Evolutionary conservation across 2,113 vertebrate genomes (phyloP), one percentile per base, ranked within the genome.

Genomic region (Lagopus leucura): DNA sequence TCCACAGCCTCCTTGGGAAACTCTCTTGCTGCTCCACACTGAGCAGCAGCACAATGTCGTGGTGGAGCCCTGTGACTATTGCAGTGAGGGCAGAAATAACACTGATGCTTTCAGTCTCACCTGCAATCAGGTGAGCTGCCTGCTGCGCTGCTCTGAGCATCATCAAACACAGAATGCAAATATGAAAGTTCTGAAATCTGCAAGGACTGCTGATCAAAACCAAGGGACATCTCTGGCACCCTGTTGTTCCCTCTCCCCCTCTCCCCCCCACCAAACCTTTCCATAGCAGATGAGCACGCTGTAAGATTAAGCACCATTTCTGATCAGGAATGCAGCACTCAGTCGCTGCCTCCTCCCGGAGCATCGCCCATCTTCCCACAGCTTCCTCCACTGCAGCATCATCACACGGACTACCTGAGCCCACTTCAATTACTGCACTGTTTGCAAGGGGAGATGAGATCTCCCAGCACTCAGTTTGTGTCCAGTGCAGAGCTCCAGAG

Each of bases 361-460:
- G 52, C 85, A 83, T 82, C 85, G 12, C 88, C 91, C 90, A 83
- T 55, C 88, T 91, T 80, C 95, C 89, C 96, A 93, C 84, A 82
- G 89, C 55, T 72, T 77, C 85, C 82, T 32, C 77, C 72, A 72
- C 81, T 55, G 86, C 14, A 67, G 43, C 82, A 19, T 24, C 2
- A 1, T 83, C 92, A 91, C 76, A 60, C 12, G 52, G 67, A 55
- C 84, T 91, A 8, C 47, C 61, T 45, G 4, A 60, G 45, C 54
- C 60, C 74, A 8, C 30, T 54, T 54, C 30, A 38, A 76, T 79
- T 80, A 73, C 3, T 47, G 79, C 78, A 65, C 18, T 2, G 28
- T 38, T 78, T 73, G 71, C 78, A 82, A 85, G 43, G 27, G 55
- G 20, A 93, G 64, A 76, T 54, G 60, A 0, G 13, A 86, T 45